Base-by-base conservation (phyloP, 2,888 invertebrate species). In the Erebia epiphron region DNA sequence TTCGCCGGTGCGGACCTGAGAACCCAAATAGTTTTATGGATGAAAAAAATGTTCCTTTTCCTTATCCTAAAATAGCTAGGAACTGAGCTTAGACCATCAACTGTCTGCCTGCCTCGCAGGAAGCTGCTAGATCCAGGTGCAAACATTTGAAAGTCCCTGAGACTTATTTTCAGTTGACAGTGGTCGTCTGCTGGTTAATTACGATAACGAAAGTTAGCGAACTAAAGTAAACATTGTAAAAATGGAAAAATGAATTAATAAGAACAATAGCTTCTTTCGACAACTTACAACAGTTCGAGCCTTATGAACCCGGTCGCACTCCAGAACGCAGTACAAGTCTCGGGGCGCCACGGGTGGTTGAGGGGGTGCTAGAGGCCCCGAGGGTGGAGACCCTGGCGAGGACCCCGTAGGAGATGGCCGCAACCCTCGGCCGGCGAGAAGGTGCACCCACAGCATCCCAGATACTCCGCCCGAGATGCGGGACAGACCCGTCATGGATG, bases 251-350 rank as follows among this genome's bases (percentile, higher is more conserved):
- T 35, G 7, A 35, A 35, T 35, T 35, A 35, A 35, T 35, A 7
- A 35, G 35, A 35, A 13, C 46, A 46, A 46, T 46, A n/a, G n/a
- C n/a, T n/a, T n/a, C n/a, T n/a, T n/a, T n/a, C n/a, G n/a, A 46
- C 5, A 61, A 89, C 94, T 89, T 78, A 95, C 98, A 82, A 99
- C 99, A 41, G 99, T 99, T 70, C 99, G 94, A 49, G 99, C 99
- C 92, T 98, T 98, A 90, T 99, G 99, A 63, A 98, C 97, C 72
- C 98, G 95, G 90, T 99, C 99, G 84, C 99, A 98, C 89, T 99
- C 99, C 73, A 99, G 94, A 50, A 99, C 99, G 88, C 99, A 99
- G 89, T 99, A 99, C 73, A 99, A 94, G 90, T 99, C 99, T 75
- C 98, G 94, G 75, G 94, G 94, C 0, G 92, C 87, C 0, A 89